Conservation (phyloP, 1,140 invertebrate species). For the Condylostylus longicornis region DNA sequence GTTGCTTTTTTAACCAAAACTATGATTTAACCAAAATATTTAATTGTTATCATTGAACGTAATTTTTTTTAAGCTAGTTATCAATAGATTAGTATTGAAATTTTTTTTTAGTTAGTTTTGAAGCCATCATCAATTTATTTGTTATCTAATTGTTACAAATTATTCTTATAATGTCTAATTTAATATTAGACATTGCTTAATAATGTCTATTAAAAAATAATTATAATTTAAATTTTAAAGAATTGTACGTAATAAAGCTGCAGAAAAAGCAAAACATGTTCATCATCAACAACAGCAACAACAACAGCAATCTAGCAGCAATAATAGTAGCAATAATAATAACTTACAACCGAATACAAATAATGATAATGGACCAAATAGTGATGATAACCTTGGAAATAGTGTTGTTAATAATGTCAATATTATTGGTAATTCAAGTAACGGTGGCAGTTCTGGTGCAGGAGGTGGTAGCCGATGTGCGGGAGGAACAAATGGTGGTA, state of each 20-base stretch:
- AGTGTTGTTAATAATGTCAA: too few species aligned
- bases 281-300: slow-evolving; percentile 55
- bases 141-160: too few species aligned
- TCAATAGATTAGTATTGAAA: too few species aligned
- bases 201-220: not conserved
- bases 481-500: not conserved
- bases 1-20: too few species aligned
- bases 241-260: slow-evolving; percentile 91
- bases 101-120: too few species aligned
- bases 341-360: slow-evolving; percentile 12
- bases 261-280: slow-evolving; percentile 86
- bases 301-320: slow-evolving; percentile 13
- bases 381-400: slow-evolving; percentile 31
- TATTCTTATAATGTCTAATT: too few species aligned
- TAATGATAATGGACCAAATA: slow-evolving; percentile 23
- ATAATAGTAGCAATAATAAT: slow-evolving; percentile 21
- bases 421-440: too few species aligned
- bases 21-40: too few species aligned
- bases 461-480: slow-evolving; percentile 8
- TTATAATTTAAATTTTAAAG: slow-evolving; percentile 39
- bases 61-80: too few species aligned
- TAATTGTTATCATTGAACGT: too few species aligned
- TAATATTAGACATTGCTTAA: too few species aligned
- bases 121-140: too few species aligned
- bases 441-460: slow-evolving; percentile 14